Percentiles rank a stretch among this genome's conserved stretches.
Evolutionary conservation across 2,113 vertebrate genomes (phyloP).

Genomic region (Neotoma lepida): DNA sequence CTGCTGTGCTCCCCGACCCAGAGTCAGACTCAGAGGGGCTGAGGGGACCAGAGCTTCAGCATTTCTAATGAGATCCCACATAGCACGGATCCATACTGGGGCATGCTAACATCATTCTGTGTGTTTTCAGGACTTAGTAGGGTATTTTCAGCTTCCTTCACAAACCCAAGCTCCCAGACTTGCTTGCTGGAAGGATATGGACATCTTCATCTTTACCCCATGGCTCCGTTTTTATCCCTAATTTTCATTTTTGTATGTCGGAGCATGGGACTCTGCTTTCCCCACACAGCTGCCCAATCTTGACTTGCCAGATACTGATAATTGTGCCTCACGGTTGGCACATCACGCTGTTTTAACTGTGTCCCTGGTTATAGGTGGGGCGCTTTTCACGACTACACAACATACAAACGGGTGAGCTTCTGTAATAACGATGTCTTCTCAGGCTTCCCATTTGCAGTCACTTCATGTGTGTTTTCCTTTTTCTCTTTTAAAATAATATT

Average conservation of each 20-base stretch:
- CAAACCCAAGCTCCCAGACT: background rate
- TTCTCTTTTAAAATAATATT: background rate
- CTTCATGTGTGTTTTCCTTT: background rate
- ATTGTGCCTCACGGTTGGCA: background rate
- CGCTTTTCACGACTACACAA: background rate
- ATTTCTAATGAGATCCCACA: background rate
- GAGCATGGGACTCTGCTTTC: background rate
- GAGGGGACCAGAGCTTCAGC: background rate
- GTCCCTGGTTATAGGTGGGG: background rate
- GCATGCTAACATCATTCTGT: background rate
- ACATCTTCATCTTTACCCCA: background rate
- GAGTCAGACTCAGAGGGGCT: background rate
- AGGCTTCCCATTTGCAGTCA: background rate
- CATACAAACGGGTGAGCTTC: background rate
- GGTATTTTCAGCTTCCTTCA: background rate
- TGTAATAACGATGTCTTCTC: background rate
- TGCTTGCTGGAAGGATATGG: background rate
- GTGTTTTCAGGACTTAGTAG: conserved; percentile 11
- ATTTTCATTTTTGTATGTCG: background rate
- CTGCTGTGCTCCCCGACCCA: background rate
- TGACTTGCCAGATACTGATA: background rate
- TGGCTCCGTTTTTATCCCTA: background rate
- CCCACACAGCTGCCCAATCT: accelerated
- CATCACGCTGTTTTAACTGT: background rate
- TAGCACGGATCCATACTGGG: background rate